Evolutionary conservation across 2,888 invertebrate genomes (phyloP).

Genomic region (Meghimatium bilineatum): DNA sequence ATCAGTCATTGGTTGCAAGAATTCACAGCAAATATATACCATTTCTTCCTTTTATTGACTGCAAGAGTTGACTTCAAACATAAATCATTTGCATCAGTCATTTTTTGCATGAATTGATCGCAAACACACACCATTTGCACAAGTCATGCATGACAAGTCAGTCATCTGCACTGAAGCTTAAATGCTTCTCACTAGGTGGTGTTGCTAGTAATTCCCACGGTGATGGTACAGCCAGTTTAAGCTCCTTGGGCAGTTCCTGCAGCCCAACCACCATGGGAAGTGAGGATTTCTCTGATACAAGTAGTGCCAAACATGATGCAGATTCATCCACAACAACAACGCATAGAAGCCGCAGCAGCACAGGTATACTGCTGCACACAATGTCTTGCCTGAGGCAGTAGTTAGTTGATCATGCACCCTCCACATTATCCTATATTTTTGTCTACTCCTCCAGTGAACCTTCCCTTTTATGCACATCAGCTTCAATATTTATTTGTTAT

Average conservation of each 20-base stretch:
- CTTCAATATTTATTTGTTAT: not conserved
- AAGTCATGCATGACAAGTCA: not conserved
- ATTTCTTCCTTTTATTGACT: not conserved
- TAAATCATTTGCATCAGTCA: not conserved
- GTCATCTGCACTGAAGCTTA: constrained; percentile 11
- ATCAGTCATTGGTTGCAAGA: too few species aligned
- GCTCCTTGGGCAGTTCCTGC: constrained; percentile 87
- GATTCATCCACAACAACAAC: constrained; percentile 34
- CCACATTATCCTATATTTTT: not conserved
- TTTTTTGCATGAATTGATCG: not conserved
- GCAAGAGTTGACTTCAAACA: not conserved
- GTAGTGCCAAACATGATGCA: constrained; percentile 44
- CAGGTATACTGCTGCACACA: constrained; percentile 30
- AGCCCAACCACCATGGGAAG: constrained; percentile 51
- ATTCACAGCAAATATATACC: not conserved
- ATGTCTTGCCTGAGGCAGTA: not conserved
- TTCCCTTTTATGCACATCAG: not conserved
- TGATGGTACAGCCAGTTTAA: constrained; percentile 82
- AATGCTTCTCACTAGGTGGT: constrained; percentile 52
- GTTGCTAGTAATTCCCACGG: constrained; percentile 60
- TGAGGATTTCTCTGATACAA: constrained; percentile 56
- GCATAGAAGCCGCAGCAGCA: constrained; percentile 46
- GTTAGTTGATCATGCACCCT: not conserved
- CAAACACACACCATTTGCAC: not conserved
- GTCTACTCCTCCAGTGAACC: not conserved